Base-by-base conservation (phyloP, 1,140 invertebrate genomes). In the Ylistrum balloti region DNA sequence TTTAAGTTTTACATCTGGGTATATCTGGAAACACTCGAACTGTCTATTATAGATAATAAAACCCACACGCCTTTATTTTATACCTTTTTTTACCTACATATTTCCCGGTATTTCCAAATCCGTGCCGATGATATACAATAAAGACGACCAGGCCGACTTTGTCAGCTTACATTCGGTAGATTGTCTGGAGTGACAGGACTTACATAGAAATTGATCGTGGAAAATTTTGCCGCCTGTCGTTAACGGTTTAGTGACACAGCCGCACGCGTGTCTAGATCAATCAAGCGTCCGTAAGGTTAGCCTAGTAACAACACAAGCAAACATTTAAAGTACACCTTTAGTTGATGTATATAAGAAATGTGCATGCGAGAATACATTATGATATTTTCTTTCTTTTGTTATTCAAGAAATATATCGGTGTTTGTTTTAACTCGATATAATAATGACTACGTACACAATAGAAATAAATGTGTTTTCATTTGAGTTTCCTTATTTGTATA, bases 221-320 rank as follows among this genome's bases (percentile, higher is more conserved):
- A 74, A 74, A 74, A 74, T 74, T 74, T 74, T 74, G 56, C 56
- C 56, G 56, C 56, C 56, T n/a, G 56, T 74, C 28, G 56, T 74
- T 74, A 74, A 74, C 56, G 56, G 28, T n/a, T 28, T n/a, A 17
- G 17, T 74, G 56, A 38, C 35, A 38, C n/a, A 74, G n/a, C 22
- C 56, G 17, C 56, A 74, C 56, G 56, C 56, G 56, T 74, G 56
- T 74, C 56, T 5, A 3, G 56, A 74, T 74, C 56, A 74, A 74
- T 74, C 56, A 11, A 74, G 56, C 56, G 56, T 74, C 17, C 28
- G 3, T n/a, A 1, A 7, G n/a, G 56, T 28, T 74, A 28, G n/a
- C n/a, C n/a, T n/a, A n/a, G 56, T 74, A 74, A 74, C 56, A 1
- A 3, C n/a, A 74, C 22, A 28, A 74, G 56, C 56, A 74, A 74